Evolutionary conservation across 2,888 invertebrate genomes (phyloP), one percentile per base, ranked within the genome.

Genomic region (Apotomis capreana): DNA sequence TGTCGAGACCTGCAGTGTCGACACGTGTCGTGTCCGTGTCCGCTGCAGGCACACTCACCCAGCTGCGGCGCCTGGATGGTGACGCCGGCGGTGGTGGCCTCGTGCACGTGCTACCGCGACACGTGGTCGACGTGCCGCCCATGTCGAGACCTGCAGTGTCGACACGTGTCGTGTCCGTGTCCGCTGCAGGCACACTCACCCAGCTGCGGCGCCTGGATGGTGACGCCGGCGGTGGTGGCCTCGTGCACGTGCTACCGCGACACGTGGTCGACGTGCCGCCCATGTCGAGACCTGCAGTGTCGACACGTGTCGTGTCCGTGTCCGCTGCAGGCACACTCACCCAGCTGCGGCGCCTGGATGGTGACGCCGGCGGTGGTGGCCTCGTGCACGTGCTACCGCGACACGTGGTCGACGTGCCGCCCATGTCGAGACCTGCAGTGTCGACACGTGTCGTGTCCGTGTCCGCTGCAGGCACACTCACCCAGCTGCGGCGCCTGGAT

Each of bases 231-330:
- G 0, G 98, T 99, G 0, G 98, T 98, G 26, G 98, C 97, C 86
- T 99, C 99, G 87, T 98, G 98, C 0, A 99, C 98, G 84, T 99
- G 99, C 78, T 99, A 99, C 61, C 99, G 95, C 26, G 99, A 99
- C 0, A 99, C 99, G 91, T 99, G 0, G 99, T 99, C 0, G 98
- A 99, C 0, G 99, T 99, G 3, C 99, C 99, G 67, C 97, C 97
- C 97, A 97, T 98, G 83, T 97, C 97, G 82, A 97, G 99, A 13
- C 99, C 98, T 94, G 26, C 26, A 26, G 26, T 26, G 26, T 5
- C 64, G 5, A 54, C 57, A 37, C 26, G 26, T 26, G 15, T 15
- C 15, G 15, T 15, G 26, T 26, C 26, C 2, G 26, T 26, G 26
- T 2, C 26, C 26, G 26, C 26, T 0, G 26, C 26, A 6, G 40